These are phyloP conservation scores for Drosophila heteroneura DNA, from an alignment of 2,888 invertebrate genomes.

Conservation along the genomic window DNA sequence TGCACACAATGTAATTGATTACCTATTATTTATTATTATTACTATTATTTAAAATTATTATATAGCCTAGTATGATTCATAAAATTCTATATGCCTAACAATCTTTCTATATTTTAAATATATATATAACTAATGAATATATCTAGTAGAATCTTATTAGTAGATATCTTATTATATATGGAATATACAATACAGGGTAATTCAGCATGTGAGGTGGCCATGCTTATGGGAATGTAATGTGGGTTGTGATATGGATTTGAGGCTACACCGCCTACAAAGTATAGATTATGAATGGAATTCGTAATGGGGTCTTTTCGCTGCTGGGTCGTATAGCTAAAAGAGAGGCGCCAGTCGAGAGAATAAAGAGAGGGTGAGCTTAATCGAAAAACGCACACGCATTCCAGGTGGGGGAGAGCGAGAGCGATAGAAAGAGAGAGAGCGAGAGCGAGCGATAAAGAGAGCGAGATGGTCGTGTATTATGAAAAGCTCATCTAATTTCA, in stretches of 20 bases:
- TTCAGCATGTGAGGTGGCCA: neutral
- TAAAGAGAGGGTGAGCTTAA: slow-evolving; percentile 34
- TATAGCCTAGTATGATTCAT: neutral
- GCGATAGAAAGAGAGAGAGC: slow-evolving; percentile 2
- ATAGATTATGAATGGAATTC: neutral
- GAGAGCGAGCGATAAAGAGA: neutral
- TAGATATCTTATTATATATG: too few relatives aligned
- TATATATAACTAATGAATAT: neutral
- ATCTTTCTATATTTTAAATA: neutral
- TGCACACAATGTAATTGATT: neutral
- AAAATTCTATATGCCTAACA: neutral
- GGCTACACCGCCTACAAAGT: neutral
- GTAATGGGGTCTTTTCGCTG: neutral
- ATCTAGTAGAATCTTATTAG: neutral
- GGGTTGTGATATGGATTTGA: neutral
- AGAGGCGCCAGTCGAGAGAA: neutral
- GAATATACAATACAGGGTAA: neutral
- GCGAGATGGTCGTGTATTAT: slow-evolving; percentile 72
- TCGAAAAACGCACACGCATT: slow-evolving; percentile 50
- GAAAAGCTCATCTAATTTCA: slow-evolving; percentile 83
- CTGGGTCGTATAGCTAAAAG: neutral
- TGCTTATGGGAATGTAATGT: neutral
- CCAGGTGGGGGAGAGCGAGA: neutral
- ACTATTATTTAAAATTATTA: neutral
- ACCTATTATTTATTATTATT: neutral